These are phyloP conservation scores for Micromesistius poutassou DNA, from an alignment of 2,797 vertebrate genomes.

Conservation along the genomic window DNA sequence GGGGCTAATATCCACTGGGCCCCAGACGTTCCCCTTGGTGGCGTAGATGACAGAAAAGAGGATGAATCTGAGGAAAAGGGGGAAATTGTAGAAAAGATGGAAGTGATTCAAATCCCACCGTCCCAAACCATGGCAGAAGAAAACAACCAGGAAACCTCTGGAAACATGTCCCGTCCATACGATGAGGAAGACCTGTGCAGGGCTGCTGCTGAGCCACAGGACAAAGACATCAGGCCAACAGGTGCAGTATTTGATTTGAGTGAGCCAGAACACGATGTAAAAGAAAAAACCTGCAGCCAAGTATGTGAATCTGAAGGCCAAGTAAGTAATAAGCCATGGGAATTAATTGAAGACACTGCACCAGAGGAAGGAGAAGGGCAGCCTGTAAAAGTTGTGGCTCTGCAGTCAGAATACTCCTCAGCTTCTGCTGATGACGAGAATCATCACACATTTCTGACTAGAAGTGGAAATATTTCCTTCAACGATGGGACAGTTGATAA, in stretches of 20 bases:
- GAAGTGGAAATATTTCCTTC: constrained; percentile 22
- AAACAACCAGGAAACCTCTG: background rate
- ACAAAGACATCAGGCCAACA: constrained; percentile 19
- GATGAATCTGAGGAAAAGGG: constrained; percentile 10
- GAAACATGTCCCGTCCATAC: background rate
- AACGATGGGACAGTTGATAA: constrained; percentile 15
- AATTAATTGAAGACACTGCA: background rate
- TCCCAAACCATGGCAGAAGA: constrained; percentile 8
- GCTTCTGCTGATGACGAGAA: background rate
- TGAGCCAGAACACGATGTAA: background rate
- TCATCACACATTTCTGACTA: constrained; percentile 10
- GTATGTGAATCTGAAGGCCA: background rate
- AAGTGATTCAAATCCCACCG: background rate
- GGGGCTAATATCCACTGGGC: constrained; percentile 5
- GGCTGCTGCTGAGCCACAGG: background rate
- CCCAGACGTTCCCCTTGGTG: constrained; percentile 11
- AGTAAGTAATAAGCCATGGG: constrained; percentile 1
- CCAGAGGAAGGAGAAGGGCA: constrained; percentile 9
- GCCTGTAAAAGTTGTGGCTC: background rate
- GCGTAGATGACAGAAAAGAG: constrained; percentile 10
- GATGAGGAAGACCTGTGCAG: background rate
- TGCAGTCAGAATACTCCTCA: background rate
- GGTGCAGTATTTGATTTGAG: background rate
- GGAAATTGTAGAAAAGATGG: constrained; percentile 9
- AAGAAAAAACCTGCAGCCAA: background rate